Conservation (phyloP, 2,113 vertebrate genomes). For the Xiphophorus hellerii region DNA sequence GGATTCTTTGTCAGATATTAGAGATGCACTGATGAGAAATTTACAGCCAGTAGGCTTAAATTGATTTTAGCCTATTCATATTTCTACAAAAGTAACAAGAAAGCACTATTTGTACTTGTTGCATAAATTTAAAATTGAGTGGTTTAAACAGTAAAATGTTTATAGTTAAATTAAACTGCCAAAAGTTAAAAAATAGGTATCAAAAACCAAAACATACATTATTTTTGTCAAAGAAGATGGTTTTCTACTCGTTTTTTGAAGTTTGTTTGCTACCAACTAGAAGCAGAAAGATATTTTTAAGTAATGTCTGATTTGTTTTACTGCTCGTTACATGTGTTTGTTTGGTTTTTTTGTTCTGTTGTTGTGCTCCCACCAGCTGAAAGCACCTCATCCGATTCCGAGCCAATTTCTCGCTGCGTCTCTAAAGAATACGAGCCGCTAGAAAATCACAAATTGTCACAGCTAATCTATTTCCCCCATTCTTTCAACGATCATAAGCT, state of each 20-base stretch:
- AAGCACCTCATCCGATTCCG: not conserved
- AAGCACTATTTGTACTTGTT: not conserved
- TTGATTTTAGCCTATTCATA: not conserved
- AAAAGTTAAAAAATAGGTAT: too few species aligned
- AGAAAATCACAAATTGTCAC: not conserved
- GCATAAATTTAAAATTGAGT: not conserved
- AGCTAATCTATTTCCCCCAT: not conserved
- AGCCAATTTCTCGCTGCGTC: not conserved
- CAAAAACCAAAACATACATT: too few species aligned
- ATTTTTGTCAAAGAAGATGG: too few species aligned
- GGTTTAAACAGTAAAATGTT: not conserved
- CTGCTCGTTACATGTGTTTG: too few species aligned
- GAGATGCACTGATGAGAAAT: too few species aligned
- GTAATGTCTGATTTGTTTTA: too few species aligned
- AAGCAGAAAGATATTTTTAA: not conserved
- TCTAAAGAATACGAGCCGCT: not conserved
- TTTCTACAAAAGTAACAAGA: not conserved
- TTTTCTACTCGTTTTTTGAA: too few species aligned
- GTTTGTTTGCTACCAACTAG: too few species aligned
- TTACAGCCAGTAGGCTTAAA: too few species aligned
- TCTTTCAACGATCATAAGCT: conserved; percentile 16
- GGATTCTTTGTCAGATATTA: not conserved
- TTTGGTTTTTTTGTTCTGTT: not conserved
- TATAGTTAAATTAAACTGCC: not conserved
- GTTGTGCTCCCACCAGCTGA: not conserved